Conservation (phyloP, 2,888 invertebrate genomes). For the Patella caerulea region DNA sequence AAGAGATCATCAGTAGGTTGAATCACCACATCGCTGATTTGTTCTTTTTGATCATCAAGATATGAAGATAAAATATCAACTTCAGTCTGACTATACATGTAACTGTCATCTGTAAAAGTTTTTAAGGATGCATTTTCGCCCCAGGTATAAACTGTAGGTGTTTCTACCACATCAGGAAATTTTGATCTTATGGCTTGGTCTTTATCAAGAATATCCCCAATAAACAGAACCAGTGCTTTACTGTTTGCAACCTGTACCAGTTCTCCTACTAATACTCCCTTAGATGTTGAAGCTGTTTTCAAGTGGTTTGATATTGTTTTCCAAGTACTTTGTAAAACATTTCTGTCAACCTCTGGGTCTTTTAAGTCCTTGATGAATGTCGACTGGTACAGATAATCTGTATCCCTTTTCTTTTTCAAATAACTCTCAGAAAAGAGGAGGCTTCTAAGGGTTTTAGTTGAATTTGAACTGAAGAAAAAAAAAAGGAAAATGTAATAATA, state of each 20-base stretch:
- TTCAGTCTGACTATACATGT: neutral
- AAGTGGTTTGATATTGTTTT: neutral
- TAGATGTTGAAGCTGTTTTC: neutral
- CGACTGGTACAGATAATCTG: neutral
- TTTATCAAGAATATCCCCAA: neutral
- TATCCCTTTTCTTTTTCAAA: neutral
- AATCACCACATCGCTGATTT: neutral
- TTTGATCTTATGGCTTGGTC: neutral
- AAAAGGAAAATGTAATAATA: no score
- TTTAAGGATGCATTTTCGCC: neutral
- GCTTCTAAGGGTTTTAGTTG: neutral
- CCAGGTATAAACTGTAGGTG: neutral
- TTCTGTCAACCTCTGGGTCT: neutral
- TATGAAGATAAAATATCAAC: neutral
- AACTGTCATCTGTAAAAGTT: neutral
- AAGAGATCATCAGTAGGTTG: neutral
- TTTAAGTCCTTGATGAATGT: neutral
- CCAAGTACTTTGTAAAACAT: slow-evolving; percentile 2
- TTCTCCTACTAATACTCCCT: neutral
- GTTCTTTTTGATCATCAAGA: neutral
- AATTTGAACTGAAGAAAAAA: neutral
- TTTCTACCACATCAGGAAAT: neutral
- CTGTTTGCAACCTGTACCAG: neutral
- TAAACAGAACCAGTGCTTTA: neutral
- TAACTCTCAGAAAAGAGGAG: neutral